Percentiles rank a stretch among this genome's conserved stretches.
phyloP scores from a whole-genome alignment of 2,113 vertebrate species.

The Scytalopus superciliaris region DNA sequence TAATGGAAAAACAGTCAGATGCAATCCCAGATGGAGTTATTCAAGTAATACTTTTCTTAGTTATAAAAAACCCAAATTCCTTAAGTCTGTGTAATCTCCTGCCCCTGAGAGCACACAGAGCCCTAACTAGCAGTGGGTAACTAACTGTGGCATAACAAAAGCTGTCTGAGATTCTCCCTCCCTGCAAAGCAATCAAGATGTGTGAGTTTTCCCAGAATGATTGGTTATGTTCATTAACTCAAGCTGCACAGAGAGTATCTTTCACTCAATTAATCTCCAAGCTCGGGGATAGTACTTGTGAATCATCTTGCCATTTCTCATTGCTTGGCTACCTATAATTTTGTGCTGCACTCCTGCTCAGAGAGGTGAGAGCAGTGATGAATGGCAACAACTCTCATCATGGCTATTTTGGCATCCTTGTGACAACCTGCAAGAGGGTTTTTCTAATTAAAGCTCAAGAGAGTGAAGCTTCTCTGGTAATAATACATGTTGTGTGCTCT shows the following conservation, averaged over 20 bases:
- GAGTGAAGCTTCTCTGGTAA: background rate
- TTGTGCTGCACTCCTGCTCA: background rate
- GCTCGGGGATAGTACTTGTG: background rate
- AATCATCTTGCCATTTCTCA: background rate
- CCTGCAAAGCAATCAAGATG: background rate
- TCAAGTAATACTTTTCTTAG: background rate
- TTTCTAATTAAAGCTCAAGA: background rate
- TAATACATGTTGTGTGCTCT: background rate
- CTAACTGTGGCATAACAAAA: background rate
- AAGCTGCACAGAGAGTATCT: background rate
- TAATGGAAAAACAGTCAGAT: background rate
- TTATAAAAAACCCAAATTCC: background rate
- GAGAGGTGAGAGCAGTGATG: background rate
- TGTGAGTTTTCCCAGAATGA: background rate
- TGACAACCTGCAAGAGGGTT: background rate
- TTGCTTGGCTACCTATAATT: background rate
- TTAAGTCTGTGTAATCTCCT: background rate
- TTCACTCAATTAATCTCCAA: background rate
- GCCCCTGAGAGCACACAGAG: background rate
- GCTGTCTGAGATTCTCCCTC: background rate
- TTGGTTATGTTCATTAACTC: background rate
- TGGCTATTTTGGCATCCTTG: background rate
- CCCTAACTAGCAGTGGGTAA: background rate
- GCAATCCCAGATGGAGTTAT: background rate
- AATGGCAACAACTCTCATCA: background rate